Conservation (phyloP, 2,797 vertebrate genomes). For the Spheniscus humboldti region DNA sequence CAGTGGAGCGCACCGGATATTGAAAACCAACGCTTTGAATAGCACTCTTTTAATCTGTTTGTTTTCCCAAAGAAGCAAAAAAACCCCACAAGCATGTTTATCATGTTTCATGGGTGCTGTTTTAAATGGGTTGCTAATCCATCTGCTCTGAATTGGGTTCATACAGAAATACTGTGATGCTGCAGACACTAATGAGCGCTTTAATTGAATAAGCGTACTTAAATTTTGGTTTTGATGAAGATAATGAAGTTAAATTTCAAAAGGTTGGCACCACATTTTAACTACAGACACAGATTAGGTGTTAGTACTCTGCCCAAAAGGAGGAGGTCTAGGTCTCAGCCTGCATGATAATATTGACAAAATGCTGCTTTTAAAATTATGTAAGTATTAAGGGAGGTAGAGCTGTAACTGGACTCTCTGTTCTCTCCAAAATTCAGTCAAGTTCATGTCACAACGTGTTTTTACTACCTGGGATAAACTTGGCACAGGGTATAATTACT, state of each 20-base stretch:
- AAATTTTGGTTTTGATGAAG: neutral
- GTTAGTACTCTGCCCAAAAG: neutral
- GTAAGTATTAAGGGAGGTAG: neutral
- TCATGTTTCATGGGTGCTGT: neutral
- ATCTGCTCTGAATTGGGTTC: neutral
- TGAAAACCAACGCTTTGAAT: neutral
- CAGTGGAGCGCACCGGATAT: neutral
- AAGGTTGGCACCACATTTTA: neutral
- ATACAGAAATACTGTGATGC: neutral
- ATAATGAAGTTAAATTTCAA: neutral
- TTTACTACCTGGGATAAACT: neutral
- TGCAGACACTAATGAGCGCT: neutral
- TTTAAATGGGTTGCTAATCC: neutral
- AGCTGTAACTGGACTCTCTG: neutral
- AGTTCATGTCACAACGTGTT: neutral
- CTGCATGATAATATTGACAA: neutral
- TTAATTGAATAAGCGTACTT: neutral
- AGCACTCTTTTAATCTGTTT: neutral
- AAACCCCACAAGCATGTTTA: neutral
- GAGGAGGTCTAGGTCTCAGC: neutral
- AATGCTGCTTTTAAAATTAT: neutral
- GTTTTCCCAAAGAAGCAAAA: slow-evolving; percentile 18
- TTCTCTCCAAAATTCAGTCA: neutral
- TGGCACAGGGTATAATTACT: neutral
- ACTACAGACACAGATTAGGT: neutral